phyloP scores from a whole-genome alignment of 2,888 invertebrate genomes.

The Syritta pipiens region DNA sequence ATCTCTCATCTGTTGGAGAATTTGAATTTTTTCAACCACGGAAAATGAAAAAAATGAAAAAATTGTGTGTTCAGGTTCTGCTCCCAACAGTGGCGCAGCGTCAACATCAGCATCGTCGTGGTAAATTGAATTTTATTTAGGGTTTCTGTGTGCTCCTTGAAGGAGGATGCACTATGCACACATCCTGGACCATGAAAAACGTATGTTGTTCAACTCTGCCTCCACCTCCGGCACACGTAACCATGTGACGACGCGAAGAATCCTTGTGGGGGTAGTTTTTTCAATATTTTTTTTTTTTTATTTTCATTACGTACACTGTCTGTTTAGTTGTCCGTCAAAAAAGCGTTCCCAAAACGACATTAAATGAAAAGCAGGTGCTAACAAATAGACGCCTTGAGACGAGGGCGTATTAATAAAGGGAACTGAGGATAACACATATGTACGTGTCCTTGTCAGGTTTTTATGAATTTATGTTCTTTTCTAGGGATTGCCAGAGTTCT shows the following conservation, averaged over 20 bases:
- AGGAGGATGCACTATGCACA: constrained; percentile 16
- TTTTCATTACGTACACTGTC: constrained; percentile 45
- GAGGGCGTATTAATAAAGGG: constrained; percentile 59
- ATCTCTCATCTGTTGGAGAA: constrained; percentile 25
- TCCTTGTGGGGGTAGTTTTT: constrained; percentile 55
- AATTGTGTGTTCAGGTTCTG: too few relatives aligned
- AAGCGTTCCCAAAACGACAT: constrained; percentile 37
- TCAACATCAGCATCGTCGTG: constrained; percentile 52
- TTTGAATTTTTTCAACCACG: too few relatives aligned
- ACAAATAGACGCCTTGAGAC: constrained; percentile 55
- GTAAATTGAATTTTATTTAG: constrained; percentile 63
- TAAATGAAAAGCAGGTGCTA: constrained; percentile 64
- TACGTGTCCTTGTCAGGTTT: constrained; percentile 8
- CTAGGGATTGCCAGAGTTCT: constrained; percentile 55
- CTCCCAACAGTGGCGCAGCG: constrained; percentile 18
- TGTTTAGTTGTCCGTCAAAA: constrained; percentile 40
- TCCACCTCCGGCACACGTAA: too few relatives aligned
- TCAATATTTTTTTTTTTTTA: too few relatives aligned
- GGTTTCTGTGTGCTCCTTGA: constrained; percentile 13
- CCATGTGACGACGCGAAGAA: too few relatives aligned
- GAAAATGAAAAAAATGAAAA: constrained; percentile 24
- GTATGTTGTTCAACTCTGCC: constrained; percentile 49
- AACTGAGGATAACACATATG: background rate
- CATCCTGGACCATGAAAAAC: constrained; percentile 39
- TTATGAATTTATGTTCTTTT: constrained; percentile 40